Evolutionary conservation across 2,113 vertebrate species (phyloP), one percentile per base, ranked within the genome.

Genomic region (Plecotus auritus): DNA sequence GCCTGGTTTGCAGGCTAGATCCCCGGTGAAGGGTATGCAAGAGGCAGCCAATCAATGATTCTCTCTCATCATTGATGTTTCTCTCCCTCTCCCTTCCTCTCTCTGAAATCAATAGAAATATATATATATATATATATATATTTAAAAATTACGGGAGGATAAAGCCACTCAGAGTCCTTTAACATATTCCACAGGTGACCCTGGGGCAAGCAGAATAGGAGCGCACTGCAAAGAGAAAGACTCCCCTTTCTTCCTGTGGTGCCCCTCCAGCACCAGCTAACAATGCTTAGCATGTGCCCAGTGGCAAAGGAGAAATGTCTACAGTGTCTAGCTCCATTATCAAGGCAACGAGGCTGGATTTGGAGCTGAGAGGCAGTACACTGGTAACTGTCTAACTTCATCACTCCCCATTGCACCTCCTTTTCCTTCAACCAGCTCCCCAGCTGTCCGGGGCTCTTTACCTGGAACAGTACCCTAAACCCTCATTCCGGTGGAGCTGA

Each of bases 181-280:
- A 9, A 9, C 47, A 17, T 1, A 37, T 16, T 5, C 30, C 7
- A 4, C 42, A 7, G 66, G 32, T 85, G 9, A 35, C 6, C 45
- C 8, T 2, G 45, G 40, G 66, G 42, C 61, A 42, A 45, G 18
- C 51, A 18, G 26, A 93, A 35, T 1, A 61, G 28, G 3, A 74
- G 47, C 47, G 23, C 47, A 30, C 18, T 7, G 16, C 30, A 45
- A 16, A 94, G 47, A 18, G 42, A 13, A 73, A 56, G 37, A 8
- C 18, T 13, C 45, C 54, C 45, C 28, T 51, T 85, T 73, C 5
- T 30, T 78, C 76, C 85, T 54, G 37, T 11, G 7, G 11, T 12
- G 45, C 26, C 64, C 67, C 61, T 94, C 56, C 45, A 80, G 85
- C 87, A 3, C 23, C 76, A 49, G 72, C 88, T 45, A 54, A 81